Percentiles rank a stretch among this genome's conserved stretches.
Evolutionary conservation across 2,797 vertebrate species (phyloP).

Genomic region (Coluber constrictor): DNA sequence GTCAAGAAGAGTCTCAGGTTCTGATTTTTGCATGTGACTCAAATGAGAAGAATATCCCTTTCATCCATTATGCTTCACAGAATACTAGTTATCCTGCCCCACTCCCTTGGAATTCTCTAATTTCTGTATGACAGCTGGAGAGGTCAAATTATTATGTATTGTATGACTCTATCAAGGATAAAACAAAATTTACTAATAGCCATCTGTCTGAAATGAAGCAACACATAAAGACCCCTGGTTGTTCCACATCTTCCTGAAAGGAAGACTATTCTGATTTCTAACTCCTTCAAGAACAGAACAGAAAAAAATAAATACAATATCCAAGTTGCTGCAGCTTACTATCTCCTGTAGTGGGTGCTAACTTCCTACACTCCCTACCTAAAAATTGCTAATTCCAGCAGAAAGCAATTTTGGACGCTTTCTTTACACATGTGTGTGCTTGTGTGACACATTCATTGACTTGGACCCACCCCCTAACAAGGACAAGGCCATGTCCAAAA

Average conservation of each 20-base stretch:
- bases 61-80: not conserved
- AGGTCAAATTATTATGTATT: not conserved
- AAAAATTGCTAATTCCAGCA: not conserved
- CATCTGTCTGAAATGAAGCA: not conserved
- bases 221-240: not conserved
- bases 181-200: not conserved
- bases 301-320: not conserved
- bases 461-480: not conserved
- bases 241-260: not conserved
- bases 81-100: not conserved
- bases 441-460: not conserved
- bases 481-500: not conserved
- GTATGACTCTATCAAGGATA: not conserved
- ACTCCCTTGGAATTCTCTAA: not conserved
- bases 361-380: not conserved
- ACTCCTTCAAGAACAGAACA: not conserved
- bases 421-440: not conserved
- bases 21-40: not conserved
- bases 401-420: not conserved
- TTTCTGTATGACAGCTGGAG: not conserved
- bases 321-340: not conserved
- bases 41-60: not conserved
- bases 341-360: not conserved
- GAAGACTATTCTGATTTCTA: not conserved
- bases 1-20: not conserved